Conservation (phyloP, 2,113 vertebrate species). For the Xiphias gladius region DNA sequence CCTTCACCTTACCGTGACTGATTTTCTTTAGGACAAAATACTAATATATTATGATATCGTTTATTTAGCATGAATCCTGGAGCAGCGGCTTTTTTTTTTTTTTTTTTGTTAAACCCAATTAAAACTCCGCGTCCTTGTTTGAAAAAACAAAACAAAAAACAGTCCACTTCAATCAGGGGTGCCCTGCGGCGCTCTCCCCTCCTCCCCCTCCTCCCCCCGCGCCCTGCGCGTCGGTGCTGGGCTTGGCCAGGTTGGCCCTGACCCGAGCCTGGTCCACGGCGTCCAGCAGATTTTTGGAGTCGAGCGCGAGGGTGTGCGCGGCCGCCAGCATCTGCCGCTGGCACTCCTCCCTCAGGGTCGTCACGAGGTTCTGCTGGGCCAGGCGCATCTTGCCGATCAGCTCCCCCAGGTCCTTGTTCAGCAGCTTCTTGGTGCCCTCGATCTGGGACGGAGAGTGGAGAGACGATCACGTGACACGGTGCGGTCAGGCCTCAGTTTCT, state of each 20-base stretch:
- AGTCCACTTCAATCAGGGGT: neutral
- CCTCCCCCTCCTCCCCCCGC: conserved; percentile 66
- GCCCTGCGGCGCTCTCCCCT: neutral
- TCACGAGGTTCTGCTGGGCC: conserved; percentile 93
- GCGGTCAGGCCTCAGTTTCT: too few relatives aligned
- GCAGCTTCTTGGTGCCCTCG: conserved; percentile 93
- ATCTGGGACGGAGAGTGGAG: conserved; percentile 64
- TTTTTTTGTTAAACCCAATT: neutral
- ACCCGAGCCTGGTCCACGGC: conserved; percentile 95
- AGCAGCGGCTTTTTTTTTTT: too few relatives aligned
- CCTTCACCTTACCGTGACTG: neutral
- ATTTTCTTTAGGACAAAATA: neutral
- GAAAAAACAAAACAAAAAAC: too few relatives aligned
- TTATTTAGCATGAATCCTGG: neutral
- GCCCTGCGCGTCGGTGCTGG: conserved; percentile 78
- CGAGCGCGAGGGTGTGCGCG: conserved; percentile 93
- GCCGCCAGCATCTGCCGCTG: conserved; percentile 93
- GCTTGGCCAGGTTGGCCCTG: conserved; percentile 86
- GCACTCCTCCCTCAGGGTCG: conserved; percentile 92
- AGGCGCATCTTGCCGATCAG: conserved; percentile 96
- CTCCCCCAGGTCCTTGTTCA: conserved; percentile 94
- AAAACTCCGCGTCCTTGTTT: neutral
- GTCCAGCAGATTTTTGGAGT: conserved; percentile 96
- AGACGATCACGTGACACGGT: too few relatives aligned
- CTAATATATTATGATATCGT: conserved; percentile 20